These are phyloP conservation scores for Lycocerus yunnanus DNA, from an alignment of 2,888 invertebrate genomes.

Conservation along the genomic window DNA sequence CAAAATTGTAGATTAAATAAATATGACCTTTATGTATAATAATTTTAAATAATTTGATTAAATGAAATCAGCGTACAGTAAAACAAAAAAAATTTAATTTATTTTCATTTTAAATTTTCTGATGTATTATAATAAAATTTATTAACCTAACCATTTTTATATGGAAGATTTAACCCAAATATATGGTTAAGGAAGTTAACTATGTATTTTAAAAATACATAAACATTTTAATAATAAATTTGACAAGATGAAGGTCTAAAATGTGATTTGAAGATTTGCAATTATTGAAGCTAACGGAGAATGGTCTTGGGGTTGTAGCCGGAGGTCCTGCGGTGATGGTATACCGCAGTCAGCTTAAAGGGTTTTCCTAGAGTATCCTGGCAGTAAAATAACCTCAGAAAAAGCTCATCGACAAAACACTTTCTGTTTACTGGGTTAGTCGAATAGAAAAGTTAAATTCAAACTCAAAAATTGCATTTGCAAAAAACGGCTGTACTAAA, in stretches of 20 bases:
- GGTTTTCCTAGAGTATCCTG: slow-evolving; percentile 29
- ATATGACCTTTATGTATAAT: too few relatives aligned
- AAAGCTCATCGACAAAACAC: slow-evolving; percentile 25
- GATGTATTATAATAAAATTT: too few relatives aligned
- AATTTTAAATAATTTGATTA: neutral
- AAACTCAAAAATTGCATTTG: too few relatives aligned
- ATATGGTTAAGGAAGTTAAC: too few relatives aligned
- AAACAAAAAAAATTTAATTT: too few relatives aligned
- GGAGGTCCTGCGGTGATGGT: slow-evolving; percentile 23
- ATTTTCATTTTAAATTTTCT: neutral
- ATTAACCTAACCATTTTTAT: neutral
- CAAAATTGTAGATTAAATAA: too few relatives aligned
- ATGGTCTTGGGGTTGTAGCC: slow-evolving; percentile 12
- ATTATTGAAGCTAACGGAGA: slow-evolving; percentile 7
- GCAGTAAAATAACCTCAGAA: slow-evolving; percentile 31
- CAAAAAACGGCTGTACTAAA: too few relatives aligned
- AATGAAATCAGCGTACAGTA: neutral
- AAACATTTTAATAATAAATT: neutral
- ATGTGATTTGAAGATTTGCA: neutral
- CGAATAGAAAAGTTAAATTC: slow-evolving; percentile 7
- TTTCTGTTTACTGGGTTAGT: slow-evolving; percentile 24
- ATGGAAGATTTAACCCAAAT: neutral
- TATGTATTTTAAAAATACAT: neutral
- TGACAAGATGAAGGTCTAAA: neutral
- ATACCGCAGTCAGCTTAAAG: slow-evolving; percentile 33